Base-by-base conservation (phyloP, 1,140 invertebrate species). In the Mya arenaria region DNA sequence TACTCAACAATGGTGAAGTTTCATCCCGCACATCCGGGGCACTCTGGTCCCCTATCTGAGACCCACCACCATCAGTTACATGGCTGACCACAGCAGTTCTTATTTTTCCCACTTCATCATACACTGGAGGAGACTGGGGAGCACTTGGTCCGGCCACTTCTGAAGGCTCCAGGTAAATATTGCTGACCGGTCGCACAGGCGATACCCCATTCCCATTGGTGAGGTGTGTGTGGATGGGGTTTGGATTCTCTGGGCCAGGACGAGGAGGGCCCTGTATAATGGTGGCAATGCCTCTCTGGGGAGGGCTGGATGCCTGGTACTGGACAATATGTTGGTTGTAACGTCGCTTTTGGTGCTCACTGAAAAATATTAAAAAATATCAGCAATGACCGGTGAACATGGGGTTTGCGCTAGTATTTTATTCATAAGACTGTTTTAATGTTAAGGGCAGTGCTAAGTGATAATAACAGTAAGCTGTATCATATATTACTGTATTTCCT, bases 161-260 rank as follows among this genome's bases (percentile, higher is more conserved):
- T 25, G 63, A 25, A 10, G 85, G 85, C 4, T 83, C 80, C 6
- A 86, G 74, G 55, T 86, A 86, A 25, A 86, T 60, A 39, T 82
- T 82, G 69, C 82, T 84, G 68, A 62, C 28, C 8, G 78, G 82
- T 10, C 85, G 73, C 8, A 23, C 52, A 28, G 25, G 2, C 6
- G 75, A 19, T 10, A 1, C 48, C 48, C 48, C 48, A 10, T 52
- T 52, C 10, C 48, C 25, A 23, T 23, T 52, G 17, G 25, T 23
- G 2, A 62, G 23, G 60, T 19, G 10, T 48, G 44, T 48, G 10
- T n/a, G 10, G n/a, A 13, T n/a, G n/a, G 44, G 10, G 44, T 10
- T n/a, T 48, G 44, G n/a, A n/a, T 13, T n/a, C 10, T 48, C 44
- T 13, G 10, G 10, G n/a, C n/a, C n/a, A n/a, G 44, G n/a, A 10